These are phyloP conservation scores for Chelonoidis abingdonii DNA, from an alignment of 2,113 vertebrate species.

Conservation along the genomic window DNA sequence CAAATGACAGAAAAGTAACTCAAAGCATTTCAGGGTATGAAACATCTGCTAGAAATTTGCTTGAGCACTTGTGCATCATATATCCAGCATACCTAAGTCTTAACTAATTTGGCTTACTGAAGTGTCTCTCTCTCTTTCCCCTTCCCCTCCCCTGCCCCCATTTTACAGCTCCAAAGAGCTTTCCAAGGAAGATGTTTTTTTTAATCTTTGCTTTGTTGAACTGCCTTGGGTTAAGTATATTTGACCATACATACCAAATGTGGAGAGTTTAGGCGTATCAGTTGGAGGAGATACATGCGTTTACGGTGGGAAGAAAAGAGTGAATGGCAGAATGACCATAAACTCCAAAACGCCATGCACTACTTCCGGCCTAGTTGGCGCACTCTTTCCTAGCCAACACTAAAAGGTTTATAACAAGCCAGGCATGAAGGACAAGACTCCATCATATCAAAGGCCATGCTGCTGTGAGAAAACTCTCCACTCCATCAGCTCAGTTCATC, in stretches of 20 bases:
- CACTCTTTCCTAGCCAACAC: background rate
- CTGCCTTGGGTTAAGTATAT: background rate
- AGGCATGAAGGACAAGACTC: accelerated
- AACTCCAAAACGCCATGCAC: accelerated
- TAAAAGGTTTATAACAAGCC: background rate
- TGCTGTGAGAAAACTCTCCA: background rate
- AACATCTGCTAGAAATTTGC: background rate
- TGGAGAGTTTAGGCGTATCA: background rate
- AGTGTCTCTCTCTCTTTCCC: background rate
- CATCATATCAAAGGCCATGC: background rate
- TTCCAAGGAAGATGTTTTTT: background rate
- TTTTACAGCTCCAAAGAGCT: background rate
- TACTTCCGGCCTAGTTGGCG: background rate
- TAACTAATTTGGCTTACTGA: background rate
- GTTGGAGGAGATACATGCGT: background rate
- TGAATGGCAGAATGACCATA: background rate
- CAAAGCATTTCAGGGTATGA: background rate
- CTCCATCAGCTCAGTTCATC: background rate
- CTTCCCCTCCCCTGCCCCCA: accelerated
- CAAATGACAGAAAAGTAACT: background rate
- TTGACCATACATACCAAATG: accelerated
- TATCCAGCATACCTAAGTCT: background rate
- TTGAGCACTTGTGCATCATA: background rate
- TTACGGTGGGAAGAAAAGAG: background rate
- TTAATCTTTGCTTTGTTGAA: background rate